Evolutionary conservation across 1,140 invertebrate genomes (phyloP), one percentile per base, ranked within the genome.

Genomic region (Lepidurus arcticus): DNA sequence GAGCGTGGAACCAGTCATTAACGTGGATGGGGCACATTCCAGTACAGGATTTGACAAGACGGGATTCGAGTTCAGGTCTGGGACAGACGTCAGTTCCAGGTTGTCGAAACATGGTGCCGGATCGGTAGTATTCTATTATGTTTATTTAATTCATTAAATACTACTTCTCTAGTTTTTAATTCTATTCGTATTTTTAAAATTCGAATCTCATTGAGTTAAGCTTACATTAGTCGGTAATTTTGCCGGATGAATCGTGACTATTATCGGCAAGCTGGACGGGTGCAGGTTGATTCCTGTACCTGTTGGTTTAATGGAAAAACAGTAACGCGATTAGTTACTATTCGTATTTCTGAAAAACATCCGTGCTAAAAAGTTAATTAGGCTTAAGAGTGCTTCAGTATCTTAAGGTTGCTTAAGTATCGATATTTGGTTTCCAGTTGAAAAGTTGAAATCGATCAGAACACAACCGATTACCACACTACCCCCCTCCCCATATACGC

Each of bases 191-290:
- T 34, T 34, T 34, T 3, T 34, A 34, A 34, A 34, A 34, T 34
- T 34, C 26, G n/a, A 65, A 65, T 7, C 53, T 7, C 53, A 7
- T 65, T 65, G 4, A 9, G 1, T 21, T 7, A 65, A 65, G 53
- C 53, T 65, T 65, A 65, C 53, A 65, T 65, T 65, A 21, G 16
- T 65, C 53, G 53, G 9, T 65, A 65, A 65, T 65, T 65, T 65
- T 65, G 53, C 7, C 13, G 53, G n/a, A 65, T 65, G 53, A 65
- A 65, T 65, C 53, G 53, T 65, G 53, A 65, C 53, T 16, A 11
- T 16, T 21, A 21, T 7, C 6, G 53, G 21, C 7, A 65, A 65
- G 13, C n/a, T 65, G 7, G 16, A 65, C 16, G 53, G 53, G 21
- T 65, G 53, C 53, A 65, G 53, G 53, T 65, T 65, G 53, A 13